Evolutionary conservation across 2,888 invertebrate genomes (phyloP).

Genomic region (Sphecodes monilicornis): DNA sequence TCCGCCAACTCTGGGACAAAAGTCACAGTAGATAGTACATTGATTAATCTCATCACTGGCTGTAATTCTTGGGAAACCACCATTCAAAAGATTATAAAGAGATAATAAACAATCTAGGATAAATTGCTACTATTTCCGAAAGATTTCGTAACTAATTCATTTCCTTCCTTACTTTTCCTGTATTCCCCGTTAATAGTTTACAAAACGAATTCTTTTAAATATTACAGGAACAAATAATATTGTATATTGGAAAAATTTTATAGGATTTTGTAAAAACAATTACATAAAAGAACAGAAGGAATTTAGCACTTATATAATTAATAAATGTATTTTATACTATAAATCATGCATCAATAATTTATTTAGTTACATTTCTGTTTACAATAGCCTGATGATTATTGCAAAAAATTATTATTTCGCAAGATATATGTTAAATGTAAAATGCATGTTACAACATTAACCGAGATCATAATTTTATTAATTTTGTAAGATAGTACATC

Average conservation of each 20-base stretch:
- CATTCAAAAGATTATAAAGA: neutral
- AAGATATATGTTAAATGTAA: no score
- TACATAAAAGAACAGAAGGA: neutral
- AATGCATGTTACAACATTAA: no score
- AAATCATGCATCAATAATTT: no score
- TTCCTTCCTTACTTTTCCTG: neutral
- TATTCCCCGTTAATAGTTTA: neutral
- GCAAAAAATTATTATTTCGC: no score
- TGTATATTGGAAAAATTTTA: neutral
- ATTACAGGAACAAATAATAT: neutral
- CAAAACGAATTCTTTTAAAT: neutral
- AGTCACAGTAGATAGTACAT: conserved; percentile 39
- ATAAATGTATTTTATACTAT: no score
- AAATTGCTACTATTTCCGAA: neutral
- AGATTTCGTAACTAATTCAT: neutral
- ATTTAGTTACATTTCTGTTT: no score
- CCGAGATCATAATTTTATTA: no score
- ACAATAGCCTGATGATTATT: no score
- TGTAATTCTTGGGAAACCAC: conserved; percentile 28
- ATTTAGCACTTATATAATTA: no score
- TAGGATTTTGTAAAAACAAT: neutral
- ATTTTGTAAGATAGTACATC: neutral
- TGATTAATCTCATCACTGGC: conserved; percentile 53
- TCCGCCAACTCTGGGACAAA: conserved; percentile 40
- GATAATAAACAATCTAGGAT: neutral